phyloP scores from a whole-genome alignment of 2,797 vertebrate genomes.

The Salarias fasciatus region DNA sequence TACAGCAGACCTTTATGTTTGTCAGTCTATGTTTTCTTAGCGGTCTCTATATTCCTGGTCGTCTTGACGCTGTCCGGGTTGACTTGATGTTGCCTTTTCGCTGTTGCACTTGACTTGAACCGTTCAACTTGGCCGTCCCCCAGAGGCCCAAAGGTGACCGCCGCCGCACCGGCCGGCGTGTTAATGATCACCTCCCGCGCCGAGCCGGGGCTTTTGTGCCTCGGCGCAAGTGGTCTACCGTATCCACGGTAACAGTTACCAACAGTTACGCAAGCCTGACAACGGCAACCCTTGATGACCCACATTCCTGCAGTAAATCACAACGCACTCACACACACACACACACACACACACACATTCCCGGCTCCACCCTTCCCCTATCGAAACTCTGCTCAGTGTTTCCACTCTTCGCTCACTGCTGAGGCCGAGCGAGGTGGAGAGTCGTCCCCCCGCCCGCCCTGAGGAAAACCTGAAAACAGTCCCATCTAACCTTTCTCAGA shows the following conservation, averaged over 20 bases:
- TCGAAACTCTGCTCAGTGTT: slow-evolving; percentile 66
- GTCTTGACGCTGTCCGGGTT: too few species aligned
- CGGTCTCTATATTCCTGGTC: too few species aligned
- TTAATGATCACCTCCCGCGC: slow-evolving; percentile 47
- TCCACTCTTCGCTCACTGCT: slow-evolving; percentile 33
- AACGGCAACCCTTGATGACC: slow-evolving; percentile 67
- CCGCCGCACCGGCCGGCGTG: neutral
- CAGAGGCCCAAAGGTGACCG: neutral
- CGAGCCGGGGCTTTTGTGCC: slow-evolving; percentile 53
- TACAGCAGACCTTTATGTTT: too few species aligned
- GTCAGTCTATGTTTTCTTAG: too few species aligned
- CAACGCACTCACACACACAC: too few species aligned
- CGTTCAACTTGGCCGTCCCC: neutral
- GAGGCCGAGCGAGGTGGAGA: neutral
- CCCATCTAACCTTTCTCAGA: neutral
- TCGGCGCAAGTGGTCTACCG: slow-evolving; percentile 47
- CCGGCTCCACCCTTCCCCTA: slow-evolving; percentile 61
- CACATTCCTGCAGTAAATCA: slow-evolving; percentile 82
- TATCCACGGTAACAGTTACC: slow-evolving; percentile 77
- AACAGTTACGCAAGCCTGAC: slow-evolving; percentile 66
- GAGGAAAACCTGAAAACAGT: slow-evolving; percentile 11
- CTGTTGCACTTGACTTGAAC: slow-evolving; percentile 29
- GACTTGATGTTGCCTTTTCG: neutral
- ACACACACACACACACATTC: slow-evolving; percentile 42
- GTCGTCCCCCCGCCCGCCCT: neutral